Conservation (phyloP, 2,888 invertebrate genomes). For the Sclerodermus sp. region DNA sequence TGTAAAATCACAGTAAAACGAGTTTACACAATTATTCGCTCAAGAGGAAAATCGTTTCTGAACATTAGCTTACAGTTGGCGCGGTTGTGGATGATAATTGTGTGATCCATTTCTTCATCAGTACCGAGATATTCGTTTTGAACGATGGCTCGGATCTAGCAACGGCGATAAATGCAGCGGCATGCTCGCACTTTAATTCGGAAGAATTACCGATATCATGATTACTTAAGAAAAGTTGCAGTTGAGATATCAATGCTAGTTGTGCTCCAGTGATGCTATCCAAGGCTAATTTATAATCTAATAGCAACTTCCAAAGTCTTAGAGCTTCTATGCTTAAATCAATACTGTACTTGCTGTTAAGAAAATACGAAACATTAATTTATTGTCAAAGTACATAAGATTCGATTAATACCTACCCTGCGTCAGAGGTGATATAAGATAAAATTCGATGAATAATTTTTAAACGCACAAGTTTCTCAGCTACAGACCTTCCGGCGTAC, state of each 20-base stretch:
- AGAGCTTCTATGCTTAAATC: conserved; percentile 47
- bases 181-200: conserved; percentile 48
- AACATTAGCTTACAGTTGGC: conserved; percentile 33
- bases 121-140: conserved; percentile 30
- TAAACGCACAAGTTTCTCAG: conserved; percentile 43
- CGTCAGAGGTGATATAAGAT: conserved; percentile 61
- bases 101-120: conserved; percentile 49
- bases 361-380: too few species aligned
- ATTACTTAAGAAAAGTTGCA: conserved; percentile 43
- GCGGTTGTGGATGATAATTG: conserved; percentile 32
- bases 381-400: not conserved
- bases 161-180: conserved; percentile 43
- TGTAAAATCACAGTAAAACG: conserved; percentile 18
- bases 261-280: conserved; percentile 44
- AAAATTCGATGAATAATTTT: conserved; percentile 62
- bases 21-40: too few species aligned
- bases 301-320: conserved; percentile 46
- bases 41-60: not conserved
- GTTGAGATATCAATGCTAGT: conserved; percentile 39
- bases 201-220: conserved; percentile 41
- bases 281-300: conserved; percentile 34
- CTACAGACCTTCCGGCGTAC: conserved; percentile 42
- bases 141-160: conserved; percentile 32
- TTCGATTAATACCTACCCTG: conserved; percentile 36
- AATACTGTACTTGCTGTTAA: conserved; percentile 26